Conservation (phyloP, 1,140 invertebrate genomes). For the Dreissena rostriformis region DNA sequence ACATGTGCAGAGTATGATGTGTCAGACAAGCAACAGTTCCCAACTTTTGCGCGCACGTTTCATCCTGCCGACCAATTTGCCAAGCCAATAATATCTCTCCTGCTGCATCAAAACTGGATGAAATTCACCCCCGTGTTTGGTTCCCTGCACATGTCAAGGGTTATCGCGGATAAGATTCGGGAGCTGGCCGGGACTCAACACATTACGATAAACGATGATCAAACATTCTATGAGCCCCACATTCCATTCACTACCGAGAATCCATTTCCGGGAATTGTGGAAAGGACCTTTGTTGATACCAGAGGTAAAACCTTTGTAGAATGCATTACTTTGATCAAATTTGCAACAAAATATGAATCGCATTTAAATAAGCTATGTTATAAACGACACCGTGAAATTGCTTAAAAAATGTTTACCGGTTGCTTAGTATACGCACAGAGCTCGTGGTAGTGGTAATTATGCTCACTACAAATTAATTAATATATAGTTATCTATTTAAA, state of each 20-base stretch:
- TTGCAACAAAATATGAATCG: no score
- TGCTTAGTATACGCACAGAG: no score
- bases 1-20: conserved; percentile 98
- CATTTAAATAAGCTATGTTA: no score
- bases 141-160: conserved; percentile 86
- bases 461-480: no score
- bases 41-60: conserved; percentile 98
- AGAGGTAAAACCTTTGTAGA: conserved; percentile 85
- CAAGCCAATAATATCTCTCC: conserved; percentile 91
- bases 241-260: conserved; percentile 69
- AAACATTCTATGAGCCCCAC: conserved; percentile 84
- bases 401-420: no score
- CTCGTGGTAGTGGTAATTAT: no score
- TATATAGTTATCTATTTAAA: no score
- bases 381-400: no score
- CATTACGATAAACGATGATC: conserved; percentile 91
- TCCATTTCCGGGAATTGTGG: conserved; percentile 86
- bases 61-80: no score
- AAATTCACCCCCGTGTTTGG: conserved; percentile 97
- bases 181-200: conserved; percentile 88
- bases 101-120: conserved; percentile 95
- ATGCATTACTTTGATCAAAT: no score
- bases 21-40: conserved; percentile 90
- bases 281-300: conserved; percentile 93
- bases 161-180: conserved; percentile 89